Evolutionary conservation across 2,113 vertebrate genomes (phyloP), one percentile per base, ranked within the genome.

Genomic region (Nothoprocta perdicaria): DNA sequence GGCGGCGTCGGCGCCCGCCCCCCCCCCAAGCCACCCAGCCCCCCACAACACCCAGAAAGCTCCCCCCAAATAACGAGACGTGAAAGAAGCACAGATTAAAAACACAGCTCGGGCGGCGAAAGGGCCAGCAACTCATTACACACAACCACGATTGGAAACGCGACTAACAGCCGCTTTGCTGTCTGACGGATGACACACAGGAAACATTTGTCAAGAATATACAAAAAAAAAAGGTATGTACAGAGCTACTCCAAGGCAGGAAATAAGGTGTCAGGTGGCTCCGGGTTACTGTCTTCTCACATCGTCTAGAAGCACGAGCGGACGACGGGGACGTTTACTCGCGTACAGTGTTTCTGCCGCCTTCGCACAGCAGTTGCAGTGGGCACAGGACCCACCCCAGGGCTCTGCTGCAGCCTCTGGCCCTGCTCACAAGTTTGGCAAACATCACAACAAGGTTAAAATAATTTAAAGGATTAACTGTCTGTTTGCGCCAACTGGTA

Each of bases 161-260:
- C 1, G 29, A 60, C 45, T 14, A 10, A 16, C 23, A 15, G 88
- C 35, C 52, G 60, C 53, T 31, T 38, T 5, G 52, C 52, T 53
- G 65, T 12, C 57, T 21, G 62, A 41, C 65, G 86, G 92, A 48
- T 79, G 75, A 80, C 92, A 91, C 85, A 92, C 1, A 38, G 72
- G 89, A 79, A 94, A 91, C 19, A 1, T 33, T 57, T 62, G 40
- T 58, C 68, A 68, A 74, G 75, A 69, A 92, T 19, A 55, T 87
- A 90, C 77, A 86, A 84, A 93, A 94, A 83, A 83, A 74, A 84
- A 45, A 38, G 35, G 61, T 83, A 94, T 24, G 84, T 73, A 79
- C 90, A 92, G 52, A 80, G 77, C 85, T 80, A 66, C 14, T 33
- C 23, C 78, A 87, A 80, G 0, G 2, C 67, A 29, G 85, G 4